These are phyloP conservation scores for Pseudochirops corinnae DNA, from an alignment of 2,797 vertebrate species.

Conservation along the genomic window DNA sequence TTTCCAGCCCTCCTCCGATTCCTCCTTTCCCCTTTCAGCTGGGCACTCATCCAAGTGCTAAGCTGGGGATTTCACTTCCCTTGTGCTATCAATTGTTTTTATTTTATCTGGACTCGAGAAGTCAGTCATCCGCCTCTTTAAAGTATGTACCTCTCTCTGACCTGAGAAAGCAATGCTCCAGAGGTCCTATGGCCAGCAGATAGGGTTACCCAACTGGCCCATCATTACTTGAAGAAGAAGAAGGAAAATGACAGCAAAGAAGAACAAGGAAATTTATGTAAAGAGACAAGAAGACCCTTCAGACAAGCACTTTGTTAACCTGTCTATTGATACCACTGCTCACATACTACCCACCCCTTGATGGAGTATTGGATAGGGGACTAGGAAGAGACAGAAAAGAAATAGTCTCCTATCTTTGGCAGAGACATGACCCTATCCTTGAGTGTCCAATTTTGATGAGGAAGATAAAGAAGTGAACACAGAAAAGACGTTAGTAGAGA, in stretches of 20 bases:
- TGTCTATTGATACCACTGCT: not conserved
- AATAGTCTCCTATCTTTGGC: not conserved
- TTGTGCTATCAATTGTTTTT: constrained; percentile 73
- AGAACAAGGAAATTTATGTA: not conserved
- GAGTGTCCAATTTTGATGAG: not conserved
- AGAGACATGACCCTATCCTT: not conserved
- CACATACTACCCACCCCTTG: not conserved
- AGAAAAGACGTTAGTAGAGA: not conserved
- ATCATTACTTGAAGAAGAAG: not conserved
- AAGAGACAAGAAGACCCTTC: not conserved
- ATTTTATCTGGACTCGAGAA: constrained; percentile 78
- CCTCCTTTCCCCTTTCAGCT: constrained; percentile 52
- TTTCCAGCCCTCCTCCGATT: constrained; percentile 6
- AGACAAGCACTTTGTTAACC: not conserved
- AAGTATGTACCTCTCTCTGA: constrained; percentile 39
- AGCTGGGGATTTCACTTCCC: constrained; percentile 80
- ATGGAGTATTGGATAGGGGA: not conserved
- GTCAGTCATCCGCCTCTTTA: constrained; percentile 62
- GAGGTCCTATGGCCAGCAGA: constrained; percentile 67
- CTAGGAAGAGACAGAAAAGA: not conserved
- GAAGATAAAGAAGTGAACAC: not conserved
- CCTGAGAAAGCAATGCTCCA: constrained; percentile 57
- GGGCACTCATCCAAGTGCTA: constrained; percentile 71
- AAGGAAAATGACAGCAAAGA: rapidly evolving
- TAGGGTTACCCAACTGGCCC: constrained; percentile 27